Base-by-base conservation (phyloP, 2,888 invertebrate genomes). In the Brassicogethes aeneus region DNA sequence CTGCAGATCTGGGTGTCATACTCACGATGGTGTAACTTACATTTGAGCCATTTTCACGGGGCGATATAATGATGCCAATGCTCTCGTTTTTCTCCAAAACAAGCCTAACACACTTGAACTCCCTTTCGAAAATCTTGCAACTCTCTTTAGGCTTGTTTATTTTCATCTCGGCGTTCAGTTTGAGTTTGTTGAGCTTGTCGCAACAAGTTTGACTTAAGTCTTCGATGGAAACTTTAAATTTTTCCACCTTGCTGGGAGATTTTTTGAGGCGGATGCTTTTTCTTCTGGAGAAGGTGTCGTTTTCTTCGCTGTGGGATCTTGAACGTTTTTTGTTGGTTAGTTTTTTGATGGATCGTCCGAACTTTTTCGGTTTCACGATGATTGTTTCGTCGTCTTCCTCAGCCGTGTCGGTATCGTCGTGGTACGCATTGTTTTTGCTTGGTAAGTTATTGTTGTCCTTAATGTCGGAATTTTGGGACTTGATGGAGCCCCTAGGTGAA, bases 1-100 rank as follows among this genome's bases (percentile, higher is more conserved):
- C 72, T 32, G 69, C 62, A 33, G 74, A 73, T 44, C 68, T 70
- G 23, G 69, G 66, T 44, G 70, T 62, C 47, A 77, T 71, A 39
- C 66, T 65, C 3, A 70, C 66, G 39, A 76, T 70, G 44, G 70
- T 59, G 50, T 72, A 75, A 47, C 66, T 61, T 10, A 57, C 53
- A 15, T 50, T 44, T 15, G 52, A 34, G n/a, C 46, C 49, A 29
- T 38, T 46, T 16, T 52, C 48, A 41, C 45, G 52, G 3, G 54
- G 51, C 15, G 52, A 56, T 34, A 64, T 59, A 40, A 51, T 55
- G 12, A 64, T 47, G 3, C 64, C 64, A 17, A 57, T 29, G 17
- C 43, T 39, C 41, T 62, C 58, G 17, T 52, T 41, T 14, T 51
- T 39, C 14, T 45, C 45, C 29, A 59, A 41, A 47, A 51, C 54